A percentile compares a stretch with the other conserved stretches of the same genome.
These are phyloP conservation scores for Actinopyga echinites DNA, from an alignment of 53 echinoderm and acorn worm genomes.

Conservation along the genomic window DNA sequence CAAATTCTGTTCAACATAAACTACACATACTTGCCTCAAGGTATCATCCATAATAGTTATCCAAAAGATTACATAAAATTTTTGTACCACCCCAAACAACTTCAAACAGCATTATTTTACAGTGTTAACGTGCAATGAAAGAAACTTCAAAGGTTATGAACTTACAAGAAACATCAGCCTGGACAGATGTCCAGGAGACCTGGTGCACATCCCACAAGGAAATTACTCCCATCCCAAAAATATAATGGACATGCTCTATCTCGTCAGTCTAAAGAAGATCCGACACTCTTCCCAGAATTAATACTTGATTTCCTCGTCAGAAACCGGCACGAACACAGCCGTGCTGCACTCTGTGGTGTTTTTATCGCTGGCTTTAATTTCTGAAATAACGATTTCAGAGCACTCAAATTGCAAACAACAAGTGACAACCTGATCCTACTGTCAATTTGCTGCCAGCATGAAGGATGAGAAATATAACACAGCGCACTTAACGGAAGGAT, in stretches of 20 bases:
- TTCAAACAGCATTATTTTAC: too few species aligned
- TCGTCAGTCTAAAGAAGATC: not conserved
- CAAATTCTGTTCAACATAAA: too few species aligned
- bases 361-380: slow-evolving; percentile 18
- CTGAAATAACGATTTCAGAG: slow-evolving; percentile 33
- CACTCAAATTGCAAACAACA: slow-evolving; percentile 35
- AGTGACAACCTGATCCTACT: slow-evolving; percentile 34
- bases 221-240: not conserved
- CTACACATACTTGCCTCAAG: too few species aligned
- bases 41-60: too few species aligned
- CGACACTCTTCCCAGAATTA: not conserved
- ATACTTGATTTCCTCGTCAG: too few species aligned
- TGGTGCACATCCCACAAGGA: not conserved
- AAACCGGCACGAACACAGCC: too few species aligned
- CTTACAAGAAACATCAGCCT: too few species aligned
- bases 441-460: slow-evolving; percentile 9
- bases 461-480: slow-evolving; percentile 24
- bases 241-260: slow-evolving; percentile 11
- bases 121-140: too few species aligned
- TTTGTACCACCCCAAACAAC: too few species aligned
- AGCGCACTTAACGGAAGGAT: slow-evolving; percentile 15
- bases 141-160: too few species aligned
- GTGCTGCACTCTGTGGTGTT: not conserved
- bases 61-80: too few species aligned
- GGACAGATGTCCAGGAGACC: too few species aligned